Evolutionary conservation across 2,888 invertebrate genomes (phyloP), one percentile per base, ranked within the genome.

Genomic region (Limnephilus lunatus): DNA sequence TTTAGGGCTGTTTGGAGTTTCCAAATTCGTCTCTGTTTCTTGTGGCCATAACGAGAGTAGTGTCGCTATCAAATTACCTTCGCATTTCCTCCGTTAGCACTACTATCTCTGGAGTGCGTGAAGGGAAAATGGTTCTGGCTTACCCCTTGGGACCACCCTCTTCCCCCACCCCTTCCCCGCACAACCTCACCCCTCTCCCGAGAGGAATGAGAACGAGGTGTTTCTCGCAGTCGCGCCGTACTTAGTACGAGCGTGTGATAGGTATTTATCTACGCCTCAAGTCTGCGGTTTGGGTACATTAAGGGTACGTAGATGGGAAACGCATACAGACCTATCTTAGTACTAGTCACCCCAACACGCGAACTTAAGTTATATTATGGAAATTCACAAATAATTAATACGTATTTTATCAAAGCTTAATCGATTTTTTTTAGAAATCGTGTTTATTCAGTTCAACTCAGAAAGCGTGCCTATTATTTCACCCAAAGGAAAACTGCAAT

Each of bases 41-140:
- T 91, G 68, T 48, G 82, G 89, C 82, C 87, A 92, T 90, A 91
- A 93, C 91, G 89, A 86, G 90, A 92, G 90, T 88, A 90, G 92
- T 92, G 90, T 92, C 90, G 91, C 92, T 93, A 93, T 93, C 93
- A 89, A 93, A 93, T 93, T 93, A 93, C 93, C 92, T 92, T 91
- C 93, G 92, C 93, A 93, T 92, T 92, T 92, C 93, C 92, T 91
- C 85, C 86, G 92, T 92, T 92, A 91, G 92, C 93, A 92, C 81
- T 90, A 92, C 92, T 93, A 92, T 92, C 93, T 92, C 91, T 86
- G 81, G 92, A 92, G 92, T 91, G 93, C 92, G 92, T 92, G 92
- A 91, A 92, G 92, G 92, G 92, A 91, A 92, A 89, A 91, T 90
- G 90, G 93, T 82, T 91, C 91, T 83, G 48, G 92, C 85, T 89